These are phyloP conservation scores for Ceyx melanurus DNA, from an alignment of 2,113 vertebrate species.

Conservation along the genomic window DNA sequence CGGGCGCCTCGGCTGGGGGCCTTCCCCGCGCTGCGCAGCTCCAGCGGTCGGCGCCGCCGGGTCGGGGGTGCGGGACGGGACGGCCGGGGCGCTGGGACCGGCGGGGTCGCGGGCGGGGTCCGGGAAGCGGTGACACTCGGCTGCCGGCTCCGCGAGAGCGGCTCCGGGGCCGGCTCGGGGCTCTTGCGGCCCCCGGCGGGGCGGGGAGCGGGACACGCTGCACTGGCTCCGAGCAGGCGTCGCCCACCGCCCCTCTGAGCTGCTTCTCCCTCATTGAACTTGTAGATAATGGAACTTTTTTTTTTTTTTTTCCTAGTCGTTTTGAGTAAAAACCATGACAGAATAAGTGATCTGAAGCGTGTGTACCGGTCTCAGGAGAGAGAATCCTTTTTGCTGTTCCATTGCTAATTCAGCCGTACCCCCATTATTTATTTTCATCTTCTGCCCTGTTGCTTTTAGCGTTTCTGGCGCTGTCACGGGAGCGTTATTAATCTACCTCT, in stretches of 20 bases:
- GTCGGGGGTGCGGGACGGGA: no score
- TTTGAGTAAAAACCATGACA: rapidly evolving
- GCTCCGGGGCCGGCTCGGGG: background rate
- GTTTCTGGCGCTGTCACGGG: background rate
- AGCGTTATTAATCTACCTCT: background rate
- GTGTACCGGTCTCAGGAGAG: rapidly evolving
- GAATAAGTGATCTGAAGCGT: background rate
- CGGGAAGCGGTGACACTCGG: background rate
- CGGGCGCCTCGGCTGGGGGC: background rate
- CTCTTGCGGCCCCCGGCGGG: rapidly evolving
- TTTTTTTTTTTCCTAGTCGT: background rate
- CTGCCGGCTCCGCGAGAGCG: background rate
- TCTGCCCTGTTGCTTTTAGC: background rate
- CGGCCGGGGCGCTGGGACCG: background rate
- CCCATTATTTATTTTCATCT: background rate
- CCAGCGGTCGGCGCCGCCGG: background rate
- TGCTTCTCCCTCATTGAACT: background rate
- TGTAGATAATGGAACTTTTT: background rate
- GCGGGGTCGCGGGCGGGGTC: background rate
- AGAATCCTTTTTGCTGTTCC: background rate
- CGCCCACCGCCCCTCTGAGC: background rate
- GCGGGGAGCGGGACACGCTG: rapidly evolving
- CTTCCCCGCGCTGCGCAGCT: background rate
- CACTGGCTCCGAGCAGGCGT: rapidly evolving
- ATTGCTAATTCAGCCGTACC: background rate